These are phyloP conservation scores for Agrochola litura DNA, from an alignment of 2,888 invertebrate genomes.

Conservation along the genomic window DNA sequence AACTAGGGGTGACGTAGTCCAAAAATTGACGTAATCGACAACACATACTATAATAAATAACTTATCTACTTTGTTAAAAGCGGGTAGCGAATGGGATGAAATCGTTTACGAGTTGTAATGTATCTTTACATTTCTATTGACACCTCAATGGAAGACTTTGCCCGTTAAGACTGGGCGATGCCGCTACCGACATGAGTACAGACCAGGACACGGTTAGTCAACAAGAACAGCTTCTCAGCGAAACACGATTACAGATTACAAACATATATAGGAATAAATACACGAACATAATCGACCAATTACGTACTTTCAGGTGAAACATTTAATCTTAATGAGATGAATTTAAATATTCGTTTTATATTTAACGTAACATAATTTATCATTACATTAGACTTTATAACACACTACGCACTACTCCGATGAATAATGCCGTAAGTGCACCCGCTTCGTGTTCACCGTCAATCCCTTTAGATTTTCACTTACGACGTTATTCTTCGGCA, in stretches of 20 bases:
- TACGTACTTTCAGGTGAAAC: constrained; percentile 58
- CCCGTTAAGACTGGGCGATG: constrained; percentile 53
- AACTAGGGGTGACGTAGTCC: constrained; percentile 58
- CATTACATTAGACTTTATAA: constrained; percentile 40
- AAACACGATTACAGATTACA: constrained; percentile 48
- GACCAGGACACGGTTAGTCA: constrained; percentile 16
- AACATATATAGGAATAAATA: constrained; percentile 61
- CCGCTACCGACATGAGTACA: constrained; percentile 20
- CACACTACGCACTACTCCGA: constrained; percentile 29
- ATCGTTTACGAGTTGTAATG: constrained; percentile 41
- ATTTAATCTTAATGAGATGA: constrained; percentile 69
- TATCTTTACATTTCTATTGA: constrained; percentile 66
- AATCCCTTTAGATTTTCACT: constrained; percentile 44
- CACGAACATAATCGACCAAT: constrained; percentile 54
- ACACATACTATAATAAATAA: constrained; percentile 77
- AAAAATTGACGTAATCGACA: constrained; percentile 58
- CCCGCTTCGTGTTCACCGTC: constrained; percentile 15
- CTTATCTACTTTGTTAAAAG: constrained; percentile 74
- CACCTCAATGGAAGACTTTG: constrained; percentile 83
- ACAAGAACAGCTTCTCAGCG: constrained; percentile 22
- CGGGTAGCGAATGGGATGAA: constrained; percentile 45
- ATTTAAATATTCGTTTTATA: constrained; percentile 51
- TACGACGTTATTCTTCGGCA: constrained; percentile 20
- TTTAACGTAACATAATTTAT: constrained; percentile 48
- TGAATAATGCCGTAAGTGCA: constrained; percentile 38